Percentiles rank a stretch among this genome's conserved stretches.
Evolutionary conservation across 2,888 invertebrate genomes (phyloP).

Genomic region (Heliconius ethilla): DNA sequence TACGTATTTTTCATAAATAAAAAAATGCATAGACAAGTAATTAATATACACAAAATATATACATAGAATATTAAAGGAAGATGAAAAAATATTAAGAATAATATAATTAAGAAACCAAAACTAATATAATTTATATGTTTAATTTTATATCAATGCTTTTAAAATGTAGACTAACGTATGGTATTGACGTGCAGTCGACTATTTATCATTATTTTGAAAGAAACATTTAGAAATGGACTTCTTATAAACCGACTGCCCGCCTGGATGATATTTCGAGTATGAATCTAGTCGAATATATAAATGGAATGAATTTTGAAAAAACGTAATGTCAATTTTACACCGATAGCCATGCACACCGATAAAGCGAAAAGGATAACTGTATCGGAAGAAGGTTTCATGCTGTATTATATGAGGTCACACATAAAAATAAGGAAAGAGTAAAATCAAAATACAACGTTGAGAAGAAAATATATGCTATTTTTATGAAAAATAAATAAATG

Average conservation of each 20-base stretch:
- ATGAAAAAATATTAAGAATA: neutral
- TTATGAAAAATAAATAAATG: slow-evolving; percentile 51
- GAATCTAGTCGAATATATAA: slow-evolving; percentile 57
- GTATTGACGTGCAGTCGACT: slow-evolving; percentile 70
- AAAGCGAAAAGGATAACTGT: slow-evolving; percentile 62
- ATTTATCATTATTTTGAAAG: slow-evolving; percentile 42
- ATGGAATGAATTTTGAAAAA: slow-evolving; percentile 59
- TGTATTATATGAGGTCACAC: slow-evolving; percentile 76
- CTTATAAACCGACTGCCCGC: slow-evolving; percentile 68
- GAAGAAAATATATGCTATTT: slow-evolving; percentile 56
- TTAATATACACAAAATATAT: neutral
- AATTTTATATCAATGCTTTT: slow-evolving; percentile 53
- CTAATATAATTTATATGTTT: slow-evolving; percentile 18
- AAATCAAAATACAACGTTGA: slow-evolving; percentile 59
- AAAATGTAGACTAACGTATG: slow-evolving; percentile 73
- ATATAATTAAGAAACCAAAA: slow-evolving; percentile 33
- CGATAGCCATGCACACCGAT: slow-evolving; percentile 77
- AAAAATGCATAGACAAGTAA: neutral
- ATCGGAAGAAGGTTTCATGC: slow-evolving; percentile 66
- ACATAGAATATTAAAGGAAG: neutral
- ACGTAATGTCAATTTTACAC: slow-evolving; percentile 56
- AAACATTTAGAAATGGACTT: slow-evolving; percentile 40
- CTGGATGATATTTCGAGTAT: slow-evolving; percentile 70
- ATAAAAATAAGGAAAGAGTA: slow-evolving; percentile 56
- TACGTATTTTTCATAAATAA: neutral